Percentiles rank a stretch among this genome's conserved stretches.
Conservation (phyloP, 1,140 invertebrate species). For the Drosophila sp. region DNA sequence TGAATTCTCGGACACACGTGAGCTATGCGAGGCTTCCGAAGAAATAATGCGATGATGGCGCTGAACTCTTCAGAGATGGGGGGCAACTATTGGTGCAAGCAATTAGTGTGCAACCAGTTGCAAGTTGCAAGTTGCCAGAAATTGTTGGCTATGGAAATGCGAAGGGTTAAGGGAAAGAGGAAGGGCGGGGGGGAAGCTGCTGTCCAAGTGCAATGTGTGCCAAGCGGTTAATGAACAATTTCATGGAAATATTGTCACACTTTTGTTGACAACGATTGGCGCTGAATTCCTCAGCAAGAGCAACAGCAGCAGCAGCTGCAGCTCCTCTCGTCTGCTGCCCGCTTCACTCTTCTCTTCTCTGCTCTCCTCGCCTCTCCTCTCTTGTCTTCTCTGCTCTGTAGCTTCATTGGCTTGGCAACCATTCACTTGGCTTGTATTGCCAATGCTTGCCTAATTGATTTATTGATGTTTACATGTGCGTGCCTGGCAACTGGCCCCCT, state of each 20-base stretch:
- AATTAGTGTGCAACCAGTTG: conserved; percentile 61
- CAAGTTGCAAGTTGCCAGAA: conserved; percentile 61
- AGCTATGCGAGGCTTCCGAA: conserved; percentile 69
- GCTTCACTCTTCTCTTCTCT: conserved; percentile 1
- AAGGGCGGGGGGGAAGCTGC: neutral
- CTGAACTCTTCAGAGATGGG: conserved; percentile 20
- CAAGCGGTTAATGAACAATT: conserved; percentile 83
- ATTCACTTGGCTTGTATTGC: conserved; percentile 68
- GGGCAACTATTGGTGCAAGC: conserved; percentile 62
- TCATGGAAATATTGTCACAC: conserved; percentile 83
- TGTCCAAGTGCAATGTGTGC: conserved; percentile 76
- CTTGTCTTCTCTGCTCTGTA: neutral
- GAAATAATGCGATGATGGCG: conserved; percentile 65
- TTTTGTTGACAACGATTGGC: conserved; percentile 72
- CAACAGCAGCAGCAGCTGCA: conserved; percentile 9
- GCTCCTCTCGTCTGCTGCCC: conserved; percentile 4
- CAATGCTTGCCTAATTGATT: conserved; percentile 82
- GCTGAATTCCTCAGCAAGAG: conserved; percentile 67
- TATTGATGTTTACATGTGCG: conserved; percentile 83
- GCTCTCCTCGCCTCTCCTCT: neutral
- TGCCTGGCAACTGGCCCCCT: conserved; percentile 48
- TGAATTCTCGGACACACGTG: conserved; percentile 75
- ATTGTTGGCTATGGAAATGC: conserved; percentile 24
- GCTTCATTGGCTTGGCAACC: conserved; percentile 22
- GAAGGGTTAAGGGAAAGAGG: conserved; percentile 2